Percentiles rank a stretch among this genome's conserved stretches.
Conservation (phyloP, 2,797 vertebrate genomes). For the Okamejei kenojei region DNA sequence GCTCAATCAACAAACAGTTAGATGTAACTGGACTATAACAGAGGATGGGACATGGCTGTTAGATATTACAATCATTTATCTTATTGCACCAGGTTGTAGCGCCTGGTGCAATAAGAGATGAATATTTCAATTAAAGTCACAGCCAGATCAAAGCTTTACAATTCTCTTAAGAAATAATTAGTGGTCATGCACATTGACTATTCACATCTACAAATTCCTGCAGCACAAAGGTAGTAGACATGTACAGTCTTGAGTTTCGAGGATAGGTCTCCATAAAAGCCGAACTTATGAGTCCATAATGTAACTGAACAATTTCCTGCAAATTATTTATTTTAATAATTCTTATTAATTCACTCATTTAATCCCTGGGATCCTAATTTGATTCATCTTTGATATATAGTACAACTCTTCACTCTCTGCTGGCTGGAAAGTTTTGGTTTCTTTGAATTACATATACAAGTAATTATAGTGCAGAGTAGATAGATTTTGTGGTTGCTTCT, state of each 20-base stretch:
- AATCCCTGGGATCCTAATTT: neutral
- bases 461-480: neutral
- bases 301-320: too few relatives aligned
- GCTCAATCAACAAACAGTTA: neutral
- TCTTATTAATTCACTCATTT: neutral
- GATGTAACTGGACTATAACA: neutral
- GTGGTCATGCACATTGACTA: neutral
- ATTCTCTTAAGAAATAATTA: neutral
- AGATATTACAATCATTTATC: neutral
- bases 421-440: neutral
- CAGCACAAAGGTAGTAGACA: neutral
- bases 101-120: neutral
- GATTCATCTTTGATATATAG: neutral
- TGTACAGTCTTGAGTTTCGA: neutral
- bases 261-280: neutral
- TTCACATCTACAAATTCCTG: neutral
- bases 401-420: neutral
- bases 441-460: neutral
- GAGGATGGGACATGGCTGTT: neutral
- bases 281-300: neutral
- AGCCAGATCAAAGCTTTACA: neutral
- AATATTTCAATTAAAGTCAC: neutral
- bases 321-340: neutral
- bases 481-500: neutral
- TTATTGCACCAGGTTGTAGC: neutral